Evolutionary conservation across 2,888 invertebrate species (phyloP).

Genomic region (Caradrina kadenii): DNA sequence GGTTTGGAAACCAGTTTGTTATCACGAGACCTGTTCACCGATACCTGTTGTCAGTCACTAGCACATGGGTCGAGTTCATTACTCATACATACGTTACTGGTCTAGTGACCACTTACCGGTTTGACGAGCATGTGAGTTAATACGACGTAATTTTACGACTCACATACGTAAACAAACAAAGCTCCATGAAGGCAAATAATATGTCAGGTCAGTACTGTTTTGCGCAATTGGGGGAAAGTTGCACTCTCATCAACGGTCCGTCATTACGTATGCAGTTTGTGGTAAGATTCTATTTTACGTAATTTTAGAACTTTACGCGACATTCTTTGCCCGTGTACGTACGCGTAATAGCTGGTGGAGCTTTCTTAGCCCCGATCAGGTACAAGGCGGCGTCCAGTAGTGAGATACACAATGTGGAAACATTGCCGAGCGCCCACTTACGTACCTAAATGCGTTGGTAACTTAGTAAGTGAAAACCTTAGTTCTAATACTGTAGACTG

Average conservation of each 20-base stretch:
- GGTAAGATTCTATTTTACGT: slow-evolving; percentile 60
- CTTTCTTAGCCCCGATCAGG: neutral
- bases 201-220: slow-evolving; percentile 67
- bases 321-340: neutral
- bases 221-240: slow-evolving; percentile 80
- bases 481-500: neutral
- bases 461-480: neutral
- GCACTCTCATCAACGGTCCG: slow-evolving; percentile 65
- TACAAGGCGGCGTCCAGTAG: no score
- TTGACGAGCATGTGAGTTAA: slow-evolving; percentile 82
- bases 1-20: slow-evolving; percentile 64
- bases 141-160: slow-evolving; percentile 69
- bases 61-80: slow-evolving; percentile 83
- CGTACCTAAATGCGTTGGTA: neutral
- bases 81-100: slow-evolving; percentile 77
- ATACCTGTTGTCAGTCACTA: slow-evolving; percentile 65
- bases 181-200: slow-evolving; percentile 71
- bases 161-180: slow-evolving; percentile 69
- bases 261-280: slow-evolving; percentile 54
- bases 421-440: neutral
- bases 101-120: slow-evolving; percentile 76
- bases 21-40: slow-evolving; percentile 72
- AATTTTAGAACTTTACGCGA: slow-evolving; percentile 31
- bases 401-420: neutral
- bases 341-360: neutral